Conservation (phyloP, 2,113 vertebrate species). For the Acanthochromis polyacanthus region DNA sequence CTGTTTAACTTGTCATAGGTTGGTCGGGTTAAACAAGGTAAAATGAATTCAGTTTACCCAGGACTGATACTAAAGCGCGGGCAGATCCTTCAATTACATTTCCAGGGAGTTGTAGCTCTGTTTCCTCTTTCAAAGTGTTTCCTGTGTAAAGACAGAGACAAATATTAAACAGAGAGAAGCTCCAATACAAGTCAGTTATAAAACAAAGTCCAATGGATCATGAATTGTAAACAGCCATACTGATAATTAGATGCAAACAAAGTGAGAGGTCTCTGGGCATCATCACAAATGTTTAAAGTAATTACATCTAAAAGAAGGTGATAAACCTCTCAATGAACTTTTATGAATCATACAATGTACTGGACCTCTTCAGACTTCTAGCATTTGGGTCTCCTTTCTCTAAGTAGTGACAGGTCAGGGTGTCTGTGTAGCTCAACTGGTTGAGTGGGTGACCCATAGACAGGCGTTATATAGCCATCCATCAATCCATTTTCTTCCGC, state of each 20-base stretch:
- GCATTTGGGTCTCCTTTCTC: too few relatives aligned
- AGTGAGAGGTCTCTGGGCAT: neutral
- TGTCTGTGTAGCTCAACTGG: too few relatives aligned
- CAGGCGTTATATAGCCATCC: too few relatives aligned
- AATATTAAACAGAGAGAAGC: neutral
- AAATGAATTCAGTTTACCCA: conserved; percentile 60
- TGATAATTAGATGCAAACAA: neutral
- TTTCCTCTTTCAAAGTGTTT: conserved; percentile 41
- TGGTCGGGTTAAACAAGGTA: too few relatives aligned
- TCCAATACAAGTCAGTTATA: neutral
- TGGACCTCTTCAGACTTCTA: too few relatives aligned
- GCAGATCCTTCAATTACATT: conserved; percentile 70
- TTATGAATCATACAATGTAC: neutral
- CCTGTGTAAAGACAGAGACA: conserved; percentile 43
- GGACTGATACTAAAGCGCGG: conserved; percentile 61
- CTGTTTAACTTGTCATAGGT: too few relatives aligned
- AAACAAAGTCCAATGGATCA: too few relatives aligned
- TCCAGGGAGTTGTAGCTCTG: conserved; percentile 51
- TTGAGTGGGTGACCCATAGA: too few relatives aligned
- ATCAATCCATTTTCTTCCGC: too few relatives aligned
- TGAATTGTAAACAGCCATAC: neutral
- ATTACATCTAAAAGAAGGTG: neutral
- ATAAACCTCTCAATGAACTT: neutral
- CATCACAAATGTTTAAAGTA: neutral
- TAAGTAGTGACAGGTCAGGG: too few relatives aligned